A percentile compares a stretch with the other conserved stretches of the same genome.
These are phyloP conservation scores for Cololabis saira DNA, from an alignment of 2,113 vertebrate genomes.

Conservation along the genomic window DNA sequence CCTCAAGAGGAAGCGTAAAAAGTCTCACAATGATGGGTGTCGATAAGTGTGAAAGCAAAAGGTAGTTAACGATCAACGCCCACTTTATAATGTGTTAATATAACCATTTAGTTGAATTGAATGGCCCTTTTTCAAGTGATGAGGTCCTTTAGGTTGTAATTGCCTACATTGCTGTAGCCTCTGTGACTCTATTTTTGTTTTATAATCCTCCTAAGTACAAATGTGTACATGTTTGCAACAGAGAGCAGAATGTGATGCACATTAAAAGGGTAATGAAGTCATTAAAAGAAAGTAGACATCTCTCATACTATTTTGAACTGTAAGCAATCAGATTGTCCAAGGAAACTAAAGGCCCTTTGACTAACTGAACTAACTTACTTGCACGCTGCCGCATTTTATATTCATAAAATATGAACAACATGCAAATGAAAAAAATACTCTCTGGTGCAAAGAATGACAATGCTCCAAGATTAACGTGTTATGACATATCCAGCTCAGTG, in stretches of 20 bases:
- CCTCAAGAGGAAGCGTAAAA: constrained; percentile 8
- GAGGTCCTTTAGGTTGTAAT: neutral
- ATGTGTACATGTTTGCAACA: no score
- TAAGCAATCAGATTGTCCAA: neutral
- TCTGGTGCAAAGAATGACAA: constrained; percentile 23
- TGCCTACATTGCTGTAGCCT: neutral
- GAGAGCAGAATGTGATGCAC: no score
- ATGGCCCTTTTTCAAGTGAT: constrained; percentile 5
- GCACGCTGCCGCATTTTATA: neutral
- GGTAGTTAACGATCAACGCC: constrained; percentile 44
- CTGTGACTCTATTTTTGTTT: no score
- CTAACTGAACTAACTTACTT: neutral
- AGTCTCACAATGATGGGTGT: constrained; percentile 28
- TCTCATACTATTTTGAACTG: neutral
- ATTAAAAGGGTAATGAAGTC: no score
- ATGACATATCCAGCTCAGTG: constrained; percentile 55
- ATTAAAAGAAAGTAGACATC: neutral
- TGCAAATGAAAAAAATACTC: constrained; percentile 14
- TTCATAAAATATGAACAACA: constrained; percentile 29
- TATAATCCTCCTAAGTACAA: no score
- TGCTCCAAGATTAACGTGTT: constrained; percentile 39
- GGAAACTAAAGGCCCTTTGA: neutral
- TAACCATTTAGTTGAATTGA: constrained; percentile 23
- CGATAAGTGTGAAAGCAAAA: constrained; percentile 39
- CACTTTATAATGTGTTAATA: constrained; percentile 51